Conservation (phyloP, 2,113 vertebrate genomes). For the Atractosteus spatula region DNA sequence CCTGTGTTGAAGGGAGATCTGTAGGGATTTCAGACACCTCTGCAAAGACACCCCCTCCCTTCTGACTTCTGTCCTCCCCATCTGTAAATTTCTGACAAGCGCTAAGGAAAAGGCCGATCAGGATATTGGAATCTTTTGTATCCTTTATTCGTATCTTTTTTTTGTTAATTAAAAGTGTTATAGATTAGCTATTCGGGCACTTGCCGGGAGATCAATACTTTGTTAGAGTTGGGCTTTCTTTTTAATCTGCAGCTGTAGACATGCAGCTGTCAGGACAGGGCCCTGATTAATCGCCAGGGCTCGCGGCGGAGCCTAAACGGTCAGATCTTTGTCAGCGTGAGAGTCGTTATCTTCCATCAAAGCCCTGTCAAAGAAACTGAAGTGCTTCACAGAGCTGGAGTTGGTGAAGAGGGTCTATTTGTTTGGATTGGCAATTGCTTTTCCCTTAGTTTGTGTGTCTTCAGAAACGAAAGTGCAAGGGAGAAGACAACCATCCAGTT, state of each 20-base stretch:
- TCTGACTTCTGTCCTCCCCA: no score
- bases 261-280: not conserved
- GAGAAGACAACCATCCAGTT: no score
- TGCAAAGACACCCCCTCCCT: no score
- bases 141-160: not conserved
- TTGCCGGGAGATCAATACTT: not conserved
- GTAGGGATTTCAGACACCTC: no score
- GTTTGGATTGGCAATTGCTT: no score
- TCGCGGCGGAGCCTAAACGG: not conserved
- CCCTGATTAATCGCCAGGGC: not conserved
- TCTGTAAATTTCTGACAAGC: not conserved
- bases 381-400: not conserved
- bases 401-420: no score
- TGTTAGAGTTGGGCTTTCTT: slow-evolving; percentile 7
- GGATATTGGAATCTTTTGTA: not conserved
- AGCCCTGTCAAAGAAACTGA: not conserved
- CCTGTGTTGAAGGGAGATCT: no score
- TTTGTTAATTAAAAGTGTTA: slow-evolving; percentile 12
- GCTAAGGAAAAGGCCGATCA: not conserved
- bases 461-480: no score
- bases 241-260: slow-evolving; percentile 1
- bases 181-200: not conserved
- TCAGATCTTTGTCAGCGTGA: slow-evolving; percentile 4
- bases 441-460: no score
- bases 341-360: slow-evolving; percentile 6